Base-by-base conservation (phyloP, 1,140 invertebrate genomes). In the Drosophila trapezifrons region DNA sequence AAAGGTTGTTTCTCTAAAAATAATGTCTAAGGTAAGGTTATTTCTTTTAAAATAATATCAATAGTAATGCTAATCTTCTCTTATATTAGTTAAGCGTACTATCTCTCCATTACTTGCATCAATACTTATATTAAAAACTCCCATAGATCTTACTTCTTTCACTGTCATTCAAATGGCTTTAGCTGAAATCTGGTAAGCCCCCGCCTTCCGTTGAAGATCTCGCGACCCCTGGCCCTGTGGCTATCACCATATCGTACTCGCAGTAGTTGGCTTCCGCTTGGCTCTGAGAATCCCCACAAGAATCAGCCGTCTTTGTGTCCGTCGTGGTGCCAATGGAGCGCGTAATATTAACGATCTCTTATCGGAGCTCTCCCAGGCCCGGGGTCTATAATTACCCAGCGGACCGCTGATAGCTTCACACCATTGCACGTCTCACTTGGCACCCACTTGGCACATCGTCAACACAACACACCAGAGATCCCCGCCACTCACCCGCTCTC, bases 301-400 rank as follows among this genome's bases (percentile, higher is more conserved):
- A 84, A 66, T 63, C 65, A 15, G 18, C 32, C 22, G 35, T 46
- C 71, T 79, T 76, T 83, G 70, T 83, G 64, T 79, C 55, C 37
- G 62, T 37, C 18, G 40, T 79, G 20, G 25, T 64, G 74, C 76
- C 76, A 87, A 89, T 87, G 83, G 67, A 58, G 71, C 83, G 84
- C 80, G 83, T 87, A 87, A 87, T 87, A 87, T 83, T 87, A 87
- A 87, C 79, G 83, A 87, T 89, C 83, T 87, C 67, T 89, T 89
- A 87, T 87, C 84, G 64, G 76, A 76, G 49, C 78, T 78, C 63
- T 78, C 57, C 52, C 40, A 58, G 38, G 18, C 8, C 46, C 73
- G 37, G 65, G 75, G 46, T 62, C 84, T 89, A 87, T 89, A 87
- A 87, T 89, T 83, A 89, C 69, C 62, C 72, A 78, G 56, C 9